phyloP scores from a whole-genome alignment of 1,140 invertebrate genomes.

The Neodiprion fabricii region DNA sequence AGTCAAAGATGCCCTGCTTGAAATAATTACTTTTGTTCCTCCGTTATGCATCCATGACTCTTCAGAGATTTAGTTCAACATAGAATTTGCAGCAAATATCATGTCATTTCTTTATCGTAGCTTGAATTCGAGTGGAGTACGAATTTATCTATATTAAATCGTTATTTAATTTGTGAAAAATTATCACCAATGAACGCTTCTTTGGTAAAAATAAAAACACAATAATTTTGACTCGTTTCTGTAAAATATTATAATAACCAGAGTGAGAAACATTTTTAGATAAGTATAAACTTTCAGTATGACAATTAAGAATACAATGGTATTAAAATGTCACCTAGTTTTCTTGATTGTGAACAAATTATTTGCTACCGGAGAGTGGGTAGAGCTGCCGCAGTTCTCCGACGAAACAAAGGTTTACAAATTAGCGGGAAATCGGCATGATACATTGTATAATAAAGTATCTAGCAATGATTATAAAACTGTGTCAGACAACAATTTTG shows the following conservation, averaged over 20 bases:
- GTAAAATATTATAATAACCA: too few species aligned
- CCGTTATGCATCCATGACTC: neutral
- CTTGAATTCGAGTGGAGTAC: too few species aligned
- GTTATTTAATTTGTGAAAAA: too few species aligned
- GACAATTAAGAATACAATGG: neutral
- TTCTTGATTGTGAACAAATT: neutral
- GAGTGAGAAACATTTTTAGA: too few species aligned
- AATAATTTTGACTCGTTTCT: too few species aligned
- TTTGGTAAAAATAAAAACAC: too few species aligned
- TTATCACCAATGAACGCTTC: too few species aligned
- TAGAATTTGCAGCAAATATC: neutral
- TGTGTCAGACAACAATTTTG: neutral
- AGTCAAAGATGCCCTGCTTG: neutral
- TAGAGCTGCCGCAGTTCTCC: conserved; percentile 56
- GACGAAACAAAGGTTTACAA: conserved; percentile 48
- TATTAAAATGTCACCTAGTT: neutral
- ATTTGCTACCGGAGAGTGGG: conserved; percentile 42
- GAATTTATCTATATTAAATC: too few species aligned
- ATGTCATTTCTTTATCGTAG: too few species aligned
- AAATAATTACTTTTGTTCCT: neutral
- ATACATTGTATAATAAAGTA: neutral
- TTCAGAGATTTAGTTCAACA: neutral
- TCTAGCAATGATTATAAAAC: neutral
- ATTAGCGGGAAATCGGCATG: neutral
- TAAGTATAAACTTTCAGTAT: too few species aligned